Conservation (phyloP, 1,140 invertebrate genomes). For the Palaemon carinicauda region DNA sequence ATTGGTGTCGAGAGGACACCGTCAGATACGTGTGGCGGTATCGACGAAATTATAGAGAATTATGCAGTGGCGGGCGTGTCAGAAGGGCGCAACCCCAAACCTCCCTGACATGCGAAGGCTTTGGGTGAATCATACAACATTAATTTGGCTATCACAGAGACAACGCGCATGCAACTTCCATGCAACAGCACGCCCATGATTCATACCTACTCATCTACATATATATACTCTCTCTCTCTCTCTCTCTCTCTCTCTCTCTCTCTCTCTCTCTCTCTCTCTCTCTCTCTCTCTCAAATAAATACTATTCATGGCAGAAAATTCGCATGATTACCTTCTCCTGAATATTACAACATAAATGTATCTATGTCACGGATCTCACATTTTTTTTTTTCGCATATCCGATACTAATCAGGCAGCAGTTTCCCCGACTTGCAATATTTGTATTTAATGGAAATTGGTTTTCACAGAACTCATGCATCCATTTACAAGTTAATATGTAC, state of each 20-base stretch:
- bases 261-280: not conserved
- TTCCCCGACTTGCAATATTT: too few relatives aligned
- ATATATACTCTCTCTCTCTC: not conserved
- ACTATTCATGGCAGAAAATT: not conserved
- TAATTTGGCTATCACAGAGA: not conserved
- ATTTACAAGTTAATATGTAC: too few relatives aligned
- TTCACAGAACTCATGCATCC: not conserved
- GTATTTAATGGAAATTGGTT: too few relatives aligned
- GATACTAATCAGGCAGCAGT: too few relatives aligned
- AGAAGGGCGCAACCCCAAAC: not conserved
- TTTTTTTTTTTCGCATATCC: too few relatives aligned
- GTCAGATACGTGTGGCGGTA: conserved; percentile 6
- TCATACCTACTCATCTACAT: not conserved
- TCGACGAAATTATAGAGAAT: conserved; percentile 15
- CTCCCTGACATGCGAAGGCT: not conserved
- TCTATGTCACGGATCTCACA: too few relatives aligned
- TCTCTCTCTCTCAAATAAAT: not conserved
- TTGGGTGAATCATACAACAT: conserved; percentile 2
- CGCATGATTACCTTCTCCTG: too few relatives aligned
- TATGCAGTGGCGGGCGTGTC: not conserved
- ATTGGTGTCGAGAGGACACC: not conserved
- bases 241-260: not conserved
- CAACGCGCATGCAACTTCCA: not conserved
- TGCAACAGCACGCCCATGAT: not conserved
- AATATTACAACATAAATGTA: too few relatives aligned